Evolutionary conservation across 2,888 invertebrate species (phyloP).

Genomic region (Drosophila atripex): DNA sequence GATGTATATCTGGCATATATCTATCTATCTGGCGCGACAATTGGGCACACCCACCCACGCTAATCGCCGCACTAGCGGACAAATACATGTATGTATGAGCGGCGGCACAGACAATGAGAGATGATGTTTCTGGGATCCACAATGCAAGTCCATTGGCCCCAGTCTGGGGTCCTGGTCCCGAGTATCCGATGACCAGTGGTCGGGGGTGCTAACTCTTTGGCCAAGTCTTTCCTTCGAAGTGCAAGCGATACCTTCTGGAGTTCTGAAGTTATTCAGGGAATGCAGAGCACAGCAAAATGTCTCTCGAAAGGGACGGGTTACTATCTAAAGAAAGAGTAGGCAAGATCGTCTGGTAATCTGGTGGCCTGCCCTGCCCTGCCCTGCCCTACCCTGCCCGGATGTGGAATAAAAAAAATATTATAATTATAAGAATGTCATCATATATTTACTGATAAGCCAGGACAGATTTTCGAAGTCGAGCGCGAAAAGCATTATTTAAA

Average conservation of each 20-base stretch:
- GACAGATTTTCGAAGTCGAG: constrained; percentile 12
- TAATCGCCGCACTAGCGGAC: constrained; percentile 27
- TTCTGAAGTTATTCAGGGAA: constrained; percentile 42
- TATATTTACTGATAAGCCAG: constrained; percentile 58
- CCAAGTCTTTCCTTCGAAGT: constrained; percentile 57
- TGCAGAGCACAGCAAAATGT: constrained; percentile 59
- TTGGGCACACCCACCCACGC: constrained; percentile 70
- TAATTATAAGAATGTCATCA: constrained; percentile 47
- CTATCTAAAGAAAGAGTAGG: constrained; percentile 8
- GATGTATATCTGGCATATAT: constrained; percentile 8
- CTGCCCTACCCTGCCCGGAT: constrained; percentile 66
- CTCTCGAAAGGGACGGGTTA: not conserved
- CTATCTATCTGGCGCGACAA: constrained; percentile 51
- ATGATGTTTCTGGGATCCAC: not conserved
- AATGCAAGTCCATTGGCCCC: constrained; percentile 67
- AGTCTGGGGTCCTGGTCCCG: constrained; percentile 65
- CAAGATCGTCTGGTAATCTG: constrained; percentile 58
- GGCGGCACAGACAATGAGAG: not conserved
- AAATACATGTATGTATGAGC: not conserved
- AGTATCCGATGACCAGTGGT: constrained; percentile 60
- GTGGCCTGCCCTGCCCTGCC: constrained; percentile 38
- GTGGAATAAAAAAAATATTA: constrained; percentile 59
- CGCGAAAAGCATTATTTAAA: constrained; percentile 59
- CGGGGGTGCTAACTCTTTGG: constrained; percentile 53
- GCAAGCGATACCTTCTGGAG: constrained; percentile 45